Base-by-base conservation (phyloP, 2,888 invertebrate species). In the Plagiodera versicolora region DNA sequence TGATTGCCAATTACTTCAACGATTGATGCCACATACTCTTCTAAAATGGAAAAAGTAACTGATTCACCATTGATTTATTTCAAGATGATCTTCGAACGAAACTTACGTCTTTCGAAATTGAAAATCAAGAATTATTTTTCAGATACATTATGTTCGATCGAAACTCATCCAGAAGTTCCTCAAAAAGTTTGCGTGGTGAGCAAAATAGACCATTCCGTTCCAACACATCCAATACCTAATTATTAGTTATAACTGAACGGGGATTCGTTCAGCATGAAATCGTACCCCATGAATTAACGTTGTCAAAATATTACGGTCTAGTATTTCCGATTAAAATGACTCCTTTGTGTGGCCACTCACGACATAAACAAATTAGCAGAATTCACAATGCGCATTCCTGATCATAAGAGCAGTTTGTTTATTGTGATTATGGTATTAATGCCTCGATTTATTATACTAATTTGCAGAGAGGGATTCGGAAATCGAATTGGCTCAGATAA, bases 221-320 rank as follows among this genome's bases (percentile, higher is more conserved):
- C 32, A 11, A 32, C 10, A 32, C 32, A 32, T 32, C 14, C 14
- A n/a, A 39, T 11, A 39, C 24, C 24, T 24, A 24, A 6, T 24
- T 24, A 24, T 24, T 24, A 6, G 14, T 39, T 63, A 63, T 52
- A 46, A 45, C 52, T 49, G 45, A 30, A 63, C 51, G 51, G 60
- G 63, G 60, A 44, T 50, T 55, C 48, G 58, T 60, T 58, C 50
- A 20, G 47, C 60, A 54, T 57, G 57, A 60, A 44, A 55, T 63
- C 51, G 50, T 52, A 58, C 48, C 55, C 39, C 58, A 63, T 63
- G 57, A 63, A 63, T 60, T 58, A 57, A 51, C 51, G 57, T 63
- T 57, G 57, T 46, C 60, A 63, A 63, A 58, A 57, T 58, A 58
- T 60, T 59, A 53, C 52, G 11, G 39, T 56, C 35, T 20, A 48